Evolutionary conservation across 2,888 invertebrate genomes (phyloP).

Genomic region (Oscheius sp.): DNA sequence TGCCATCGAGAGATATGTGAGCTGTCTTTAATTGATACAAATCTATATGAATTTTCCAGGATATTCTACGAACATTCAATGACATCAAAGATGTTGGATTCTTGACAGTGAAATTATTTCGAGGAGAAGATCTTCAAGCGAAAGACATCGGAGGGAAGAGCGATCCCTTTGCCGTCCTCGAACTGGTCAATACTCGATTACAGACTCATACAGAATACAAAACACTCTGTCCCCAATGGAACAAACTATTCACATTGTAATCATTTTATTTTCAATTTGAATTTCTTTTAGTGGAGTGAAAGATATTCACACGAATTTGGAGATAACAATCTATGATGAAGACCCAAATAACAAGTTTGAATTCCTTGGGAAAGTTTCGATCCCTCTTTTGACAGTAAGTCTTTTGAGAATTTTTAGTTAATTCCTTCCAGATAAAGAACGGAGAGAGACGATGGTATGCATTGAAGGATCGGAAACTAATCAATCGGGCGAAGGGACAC

Average conservation of each 20-base stretch:
- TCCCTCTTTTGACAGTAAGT: constrained; percentile 80
- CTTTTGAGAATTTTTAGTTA: not conserved
- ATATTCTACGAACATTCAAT: constrained; percentile 79
- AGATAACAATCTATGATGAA: constrained; percentile 95
- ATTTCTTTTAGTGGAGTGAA: constrained; percentile 73
- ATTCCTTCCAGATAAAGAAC: constrained; percentile 78
- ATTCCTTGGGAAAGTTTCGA: constrained; percentile 89
- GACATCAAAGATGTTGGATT: constrained; percentile 88
- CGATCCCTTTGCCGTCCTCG: constrained; percentile 96
- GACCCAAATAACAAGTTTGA: constrained; percentile 93
- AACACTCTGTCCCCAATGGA: constrained; percentile 94
- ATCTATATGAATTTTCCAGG: constrained; percentile 73
- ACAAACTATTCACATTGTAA: constrained; percentile 97
- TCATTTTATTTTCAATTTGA: constrained; percentile 5
- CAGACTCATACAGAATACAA: constrained; percentile 99
- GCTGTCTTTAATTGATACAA: not conserved
- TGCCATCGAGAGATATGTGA: constrained; percentile 45
- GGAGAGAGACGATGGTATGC: constrained; percentile 95
- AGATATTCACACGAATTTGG: constrained; percentile 91
- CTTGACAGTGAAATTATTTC: constrained; percentile 89
- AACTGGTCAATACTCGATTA: constrained; percentile 86
- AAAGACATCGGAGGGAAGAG: constrained; percentile 92
- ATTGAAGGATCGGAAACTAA: constrained; percentile 91
- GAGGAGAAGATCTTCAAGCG: constrained; percentile 84
- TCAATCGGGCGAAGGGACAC: constrained; percentile 73